Conservation (phyloP, 1,140 invertebrate genomes). For the Globodera ellingtonae region DNA sequence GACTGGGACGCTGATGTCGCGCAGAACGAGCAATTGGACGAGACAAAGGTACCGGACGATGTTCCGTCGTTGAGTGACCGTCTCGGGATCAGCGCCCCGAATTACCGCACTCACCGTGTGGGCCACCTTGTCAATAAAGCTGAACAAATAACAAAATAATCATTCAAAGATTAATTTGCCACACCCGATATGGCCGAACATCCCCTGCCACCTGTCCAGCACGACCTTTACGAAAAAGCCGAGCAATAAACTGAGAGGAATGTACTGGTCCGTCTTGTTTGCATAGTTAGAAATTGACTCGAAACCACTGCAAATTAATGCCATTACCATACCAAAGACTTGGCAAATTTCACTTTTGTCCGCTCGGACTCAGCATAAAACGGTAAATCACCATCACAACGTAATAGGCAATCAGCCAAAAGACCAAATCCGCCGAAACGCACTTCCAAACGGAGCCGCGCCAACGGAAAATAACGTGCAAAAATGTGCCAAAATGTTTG, state of each 20-base stretch:
- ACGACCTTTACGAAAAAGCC: constrained; percentile 47
- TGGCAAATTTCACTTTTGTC: constrained; percentile 8
- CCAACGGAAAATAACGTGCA: constrained; percentile 42
- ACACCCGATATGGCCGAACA: constrained; percentile 24
- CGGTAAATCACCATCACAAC: constrained; percentile 18
- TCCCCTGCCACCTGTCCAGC: constrained; percentile 51
- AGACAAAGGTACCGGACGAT: constrained; percentile 75
- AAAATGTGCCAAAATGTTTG: constrained; percentile 22
- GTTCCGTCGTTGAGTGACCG: constrained; percentile 77
- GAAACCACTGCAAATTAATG: constrained; percentile 1
- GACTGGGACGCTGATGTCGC: constrained; percentile 69
- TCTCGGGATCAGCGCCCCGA: constrained; percentile 74
- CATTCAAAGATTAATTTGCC: too few relatives aligned
- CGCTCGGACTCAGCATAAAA: constrained; percentile 4
- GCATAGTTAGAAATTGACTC: constrained; percentile 10
- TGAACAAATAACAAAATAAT: constrained; percentile 30
- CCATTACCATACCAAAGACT: too few relatives aligned
- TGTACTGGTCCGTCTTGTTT: constrained; percentile 40
- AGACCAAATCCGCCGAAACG: constrained; percentile 23
- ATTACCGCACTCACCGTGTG: constrained; percentile 12
- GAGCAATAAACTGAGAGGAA: constrained; percentile 57
- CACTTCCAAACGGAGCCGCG: constrained; percentile 41
- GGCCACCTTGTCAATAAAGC: constrained; percentile 26
- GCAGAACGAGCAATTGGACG: constrained; percentile 73
- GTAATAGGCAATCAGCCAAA: constrained; percentile 33